Evolutionary conservation across 2,888 invertebrate genomes (phyloP).

Genomic region (Cenopis cana): DNA sequence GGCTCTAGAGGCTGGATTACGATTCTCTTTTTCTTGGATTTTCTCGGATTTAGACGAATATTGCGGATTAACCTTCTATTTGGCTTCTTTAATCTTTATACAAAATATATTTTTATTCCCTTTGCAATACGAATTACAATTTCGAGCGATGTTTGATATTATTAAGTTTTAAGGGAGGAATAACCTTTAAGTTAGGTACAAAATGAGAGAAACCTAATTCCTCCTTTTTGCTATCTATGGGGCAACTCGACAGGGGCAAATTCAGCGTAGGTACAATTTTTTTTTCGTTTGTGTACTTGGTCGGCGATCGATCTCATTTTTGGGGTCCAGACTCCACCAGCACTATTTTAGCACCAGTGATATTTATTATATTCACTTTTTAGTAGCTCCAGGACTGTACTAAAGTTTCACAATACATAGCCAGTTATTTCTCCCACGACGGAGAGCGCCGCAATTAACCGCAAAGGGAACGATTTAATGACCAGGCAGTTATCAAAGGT

Average conservation of each 20-base stretch:
- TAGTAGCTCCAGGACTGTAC: no score
- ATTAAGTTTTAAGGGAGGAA: neutral
- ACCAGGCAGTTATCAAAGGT: constrained; percentile 24
- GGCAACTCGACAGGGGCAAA: neutral
- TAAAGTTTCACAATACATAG: constrained; percentile 15
- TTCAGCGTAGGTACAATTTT: no score
- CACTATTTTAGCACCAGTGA: no score
- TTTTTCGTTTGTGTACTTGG: no score
- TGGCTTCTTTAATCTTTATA: constrained; percentile 1
- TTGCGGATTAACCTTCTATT: constrained; percentile 27
- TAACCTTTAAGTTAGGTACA: neutral
- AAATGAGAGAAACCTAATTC: neutral
- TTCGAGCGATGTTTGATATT: neutral
- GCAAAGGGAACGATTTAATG: constrained; percentile 31
- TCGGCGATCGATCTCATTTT: no score
- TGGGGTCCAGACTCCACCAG: no score
- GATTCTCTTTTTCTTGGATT: constrained; percentile 27
- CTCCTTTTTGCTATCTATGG: neutral
- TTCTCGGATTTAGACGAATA: constrained; percentile 36
- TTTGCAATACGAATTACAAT: constrained; percentile 7
- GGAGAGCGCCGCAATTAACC: constrained; percentile 4
- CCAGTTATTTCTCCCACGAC: constrained; percentile 7
- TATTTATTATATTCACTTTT: no score
- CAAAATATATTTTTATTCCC: constrained; percentile 8
- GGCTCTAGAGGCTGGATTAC: constrained; percentile 32